Base-by-base conservation (phyloP, 1,140 invertebrate genomes). In the Bactericera cockerelli region DNA sequence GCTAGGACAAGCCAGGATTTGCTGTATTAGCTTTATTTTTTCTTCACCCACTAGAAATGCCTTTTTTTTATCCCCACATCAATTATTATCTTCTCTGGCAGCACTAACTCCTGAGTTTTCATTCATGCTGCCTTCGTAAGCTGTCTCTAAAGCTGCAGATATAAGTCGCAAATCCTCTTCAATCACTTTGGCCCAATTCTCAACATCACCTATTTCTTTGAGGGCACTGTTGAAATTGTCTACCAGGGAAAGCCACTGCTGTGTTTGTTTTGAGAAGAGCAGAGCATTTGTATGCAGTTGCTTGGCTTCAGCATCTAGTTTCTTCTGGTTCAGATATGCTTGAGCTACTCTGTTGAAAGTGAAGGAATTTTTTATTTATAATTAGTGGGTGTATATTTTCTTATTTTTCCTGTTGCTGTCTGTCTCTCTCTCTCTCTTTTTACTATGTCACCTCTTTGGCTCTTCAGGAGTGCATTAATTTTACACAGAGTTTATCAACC, bases 131-230 rank as follows among this genome's bases (percentile, higher is more conserved):
- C 85, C 88, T 80, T 93, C 93, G 71, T 98, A 97, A 19, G 91
- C 92, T 75, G 91, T 87, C 77, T 98, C 93, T 56, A 99, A 75
- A 24, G 92, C 90, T 67, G 85, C 86, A 26, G 90, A 89, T 64
- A 98, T 88, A 0, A 87, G 86, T 71, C 85, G 82, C 82, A 98
- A 94, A 71, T 99, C 96, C 55, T 83, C 83, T 74, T 99, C 95
- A 65, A 99, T 99, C 63, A 87, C 94, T 64, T 85, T 81, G 0
- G 95, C 90, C 95, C 95, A 99, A 73, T 96, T 98, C 72, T 98
- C 93, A 8, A 96, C 93, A 79, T 99, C 94, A 13, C 96, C 96
- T 54, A 99, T 82, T 79, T 99, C 94, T 79, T 99, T 99, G 0
- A 99, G 72, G 1, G 93, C 86, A 70, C 89, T 87, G 65, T 93